Conservation (phyloP, 2,888 invertebrate genomes). For the Chydorus sphaericus region DNA sequence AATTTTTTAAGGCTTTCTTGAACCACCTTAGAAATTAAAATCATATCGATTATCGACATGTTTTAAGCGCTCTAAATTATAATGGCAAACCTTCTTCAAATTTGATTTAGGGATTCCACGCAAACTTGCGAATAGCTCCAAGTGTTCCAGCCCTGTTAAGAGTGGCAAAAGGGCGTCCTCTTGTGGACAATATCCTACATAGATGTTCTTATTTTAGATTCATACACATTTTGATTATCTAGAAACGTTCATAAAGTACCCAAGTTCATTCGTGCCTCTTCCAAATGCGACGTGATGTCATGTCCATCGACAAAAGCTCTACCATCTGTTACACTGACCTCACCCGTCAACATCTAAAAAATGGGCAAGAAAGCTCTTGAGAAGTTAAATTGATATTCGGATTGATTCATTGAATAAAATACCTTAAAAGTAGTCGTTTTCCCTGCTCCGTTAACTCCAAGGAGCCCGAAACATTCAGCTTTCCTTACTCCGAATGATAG, state of each 20-base stretch:
- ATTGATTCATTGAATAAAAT: too few species aligned
- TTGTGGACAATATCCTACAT: conserved; percentile 64
- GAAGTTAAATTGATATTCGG: too few species aligned
- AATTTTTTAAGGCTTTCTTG: conserved; percentile 42
- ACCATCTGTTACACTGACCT: conserved; percentile 33
- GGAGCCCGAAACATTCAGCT: conserved; percentile 63
- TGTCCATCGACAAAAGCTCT: conserved; percentile 33
- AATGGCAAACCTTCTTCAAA: conserved; percentile 11
- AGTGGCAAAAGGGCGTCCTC: conserved; percentile 69
- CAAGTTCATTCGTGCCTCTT: conserved; percentile 28
- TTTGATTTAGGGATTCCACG: conserved; percentile 39
- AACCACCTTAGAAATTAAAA: conserved; percentile 46
- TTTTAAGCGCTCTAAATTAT: too few species aligned
- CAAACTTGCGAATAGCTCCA: conserved; percentile 55
- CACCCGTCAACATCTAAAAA: conserved; percentile 41
- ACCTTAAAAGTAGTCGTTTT: conserved; percentile 76
- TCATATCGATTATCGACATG: too few species aligned
- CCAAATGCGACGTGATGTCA: conserved; percentile 32
- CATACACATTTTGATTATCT: background rate
- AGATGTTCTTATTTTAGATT: background rate
- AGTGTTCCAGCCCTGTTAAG: conserved; percentile 60
- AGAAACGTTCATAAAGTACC: background rate
- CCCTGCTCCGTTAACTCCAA: conserved; percentile 78
- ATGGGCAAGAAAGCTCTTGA: too few species aligned
- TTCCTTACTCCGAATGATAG: conserved; percentile 37